phyloP scores from a whole-genome alignment of 2,797 vertebrate genomes.

The Cephalopachus bancanus region DNA sequence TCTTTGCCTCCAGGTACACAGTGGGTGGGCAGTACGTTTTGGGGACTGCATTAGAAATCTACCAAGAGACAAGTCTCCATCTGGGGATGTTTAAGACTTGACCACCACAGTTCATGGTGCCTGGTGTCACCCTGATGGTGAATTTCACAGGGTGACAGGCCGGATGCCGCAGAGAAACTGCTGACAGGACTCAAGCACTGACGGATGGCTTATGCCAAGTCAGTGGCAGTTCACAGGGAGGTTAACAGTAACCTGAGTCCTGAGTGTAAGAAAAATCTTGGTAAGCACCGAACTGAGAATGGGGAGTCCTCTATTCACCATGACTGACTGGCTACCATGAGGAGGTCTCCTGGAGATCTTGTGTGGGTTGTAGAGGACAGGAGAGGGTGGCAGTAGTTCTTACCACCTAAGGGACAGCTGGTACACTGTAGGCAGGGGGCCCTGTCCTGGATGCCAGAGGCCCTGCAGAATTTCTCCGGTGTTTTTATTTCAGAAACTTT shows the following conservation, averaged over 20 bases:
- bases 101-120: background rate
- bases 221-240: background rate
- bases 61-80: background rate
- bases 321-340: background rate
- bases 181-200: background rate
- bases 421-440: background rate
- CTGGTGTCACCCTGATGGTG: background rate
- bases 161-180: background rate
- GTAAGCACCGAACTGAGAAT: background rate
- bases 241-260: background rate
- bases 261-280: background rate
- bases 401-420: background rate
- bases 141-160: background rate
- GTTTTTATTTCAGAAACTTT: slow-evolving; percentile 44
- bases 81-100: background rate
- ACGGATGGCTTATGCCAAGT: background rate
- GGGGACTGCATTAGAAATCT: background rate
- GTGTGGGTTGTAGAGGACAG: background rate
- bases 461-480: background rate
- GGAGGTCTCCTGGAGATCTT: background rate
- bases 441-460: background rate
- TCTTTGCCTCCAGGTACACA: background rate
- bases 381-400: background rate
- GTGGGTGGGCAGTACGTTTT: too few relatives aligned
- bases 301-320: background rate